These are phyloP conservation scores for Gambusia affinis DNA, from an alignment of 2,113 vertebrate species.

Conservation along the genomic window DNA sequence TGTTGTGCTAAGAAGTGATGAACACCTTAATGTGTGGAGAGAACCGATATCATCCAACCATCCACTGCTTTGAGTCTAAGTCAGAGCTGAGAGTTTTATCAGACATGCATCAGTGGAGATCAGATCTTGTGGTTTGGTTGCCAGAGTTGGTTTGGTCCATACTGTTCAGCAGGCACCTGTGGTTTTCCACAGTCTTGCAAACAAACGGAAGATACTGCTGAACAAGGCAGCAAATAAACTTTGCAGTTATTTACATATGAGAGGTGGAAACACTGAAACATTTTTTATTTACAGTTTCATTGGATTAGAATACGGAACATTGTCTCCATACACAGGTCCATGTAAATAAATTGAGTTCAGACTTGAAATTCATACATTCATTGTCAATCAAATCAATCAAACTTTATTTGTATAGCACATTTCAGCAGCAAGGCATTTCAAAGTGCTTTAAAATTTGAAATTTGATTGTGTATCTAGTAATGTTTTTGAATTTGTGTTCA, in stretches of 20 bases:
- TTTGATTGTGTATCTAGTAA: background rate
- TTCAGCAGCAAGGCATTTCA: too few species aligned
- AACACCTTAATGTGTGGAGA: slow-evolving; percentile 13
- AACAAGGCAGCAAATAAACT: background rate
- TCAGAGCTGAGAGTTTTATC: background rate
- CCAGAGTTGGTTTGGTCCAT: slow-evolving; percentile 31
- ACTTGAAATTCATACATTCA: background rate
- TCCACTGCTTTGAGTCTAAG: background rate
- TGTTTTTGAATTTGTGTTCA: background rate
- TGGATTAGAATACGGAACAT: background rate
- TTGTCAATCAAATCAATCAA: too few species aligned
- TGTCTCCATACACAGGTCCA: background rate
- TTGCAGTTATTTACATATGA: background rate
- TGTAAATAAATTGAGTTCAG: background rate
- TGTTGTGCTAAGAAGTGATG: slow-evolving; percentile 24
- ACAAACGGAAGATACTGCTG: slow-evolving; percentile 18
- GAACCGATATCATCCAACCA: slow-evolving; percentile 12
- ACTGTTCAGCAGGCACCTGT: slow-evolving; percentile 34
- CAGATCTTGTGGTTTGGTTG: slow-evolving; percentile 29
- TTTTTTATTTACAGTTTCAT: background rate
- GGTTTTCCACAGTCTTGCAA: slow-evolving; percentile 25
- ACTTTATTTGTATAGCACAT: too few species aligned
- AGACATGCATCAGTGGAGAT: slow-evolving; percentile 1
- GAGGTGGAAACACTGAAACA: background rate
- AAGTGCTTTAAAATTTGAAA: too few species aligned